Evolutionary conservation across 2,797 vertebrate species (phyloP), one percentile per base, ranked within the genome.

Genomic region (Cynopterus sphinx): DNA sequence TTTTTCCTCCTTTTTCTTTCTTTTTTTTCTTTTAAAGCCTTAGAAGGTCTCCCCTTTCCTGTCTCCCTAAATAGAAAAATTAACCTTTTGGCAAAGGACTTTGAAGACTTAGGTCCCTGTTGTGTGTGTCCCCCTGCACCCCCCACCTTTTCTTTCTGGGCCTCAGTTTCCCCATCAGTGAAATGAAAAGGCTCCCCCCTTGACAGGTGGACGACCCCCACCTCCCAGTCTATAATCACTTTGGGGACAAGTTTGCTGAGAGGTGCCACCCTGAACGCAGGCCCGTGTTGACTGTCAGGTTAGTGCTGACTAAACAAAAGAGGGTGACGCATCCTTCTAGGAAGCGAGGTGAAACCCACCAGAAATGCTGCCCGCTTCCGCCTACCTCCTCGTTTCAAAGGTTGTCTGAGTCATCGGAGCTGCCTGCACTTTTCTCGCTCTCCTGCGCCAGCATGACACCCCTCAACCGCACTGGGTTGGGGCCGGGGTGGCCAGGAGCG

Each of bases 331-430:
- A 84, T 93, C 83, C 78, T 97, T 96, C 96, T 89, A 89, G 87
- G 94, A 96, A 95, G 85, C 33, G 68, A 88, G 91, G 74, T 36
- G 26, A 94, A 88, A 55, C 74, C 88, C 73, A 91, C 91, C 74
- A 57, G 86, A 74, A 82, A 81, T 71, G 83, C 86, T 41, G 68
- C 86, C 63, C 39, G 0, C 90, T 83, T 94, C 94, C 61, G 7
- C 91, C 92, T 17, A 31, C 71, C 92, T 67, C 84, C 65, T 17
- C 0, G 39, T 68, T 68, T 81, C 87, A 71, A 51, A 96, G 94
- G 85, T 86, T 75, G 51, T 70, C 21, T 97, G 96, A 97, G 86
- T 97, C 97, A 96, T 79, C 68, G 15, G 51, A 51, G n/a, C 36
- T 33, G 78, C 83, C 81, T 33, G 26, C 39, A 11, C 74, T 78